Evolutionary conservation across 2,797 vertebrate genomes (phyloP).

Genomic region (Urocyon cinereoargenteus): DNA sequence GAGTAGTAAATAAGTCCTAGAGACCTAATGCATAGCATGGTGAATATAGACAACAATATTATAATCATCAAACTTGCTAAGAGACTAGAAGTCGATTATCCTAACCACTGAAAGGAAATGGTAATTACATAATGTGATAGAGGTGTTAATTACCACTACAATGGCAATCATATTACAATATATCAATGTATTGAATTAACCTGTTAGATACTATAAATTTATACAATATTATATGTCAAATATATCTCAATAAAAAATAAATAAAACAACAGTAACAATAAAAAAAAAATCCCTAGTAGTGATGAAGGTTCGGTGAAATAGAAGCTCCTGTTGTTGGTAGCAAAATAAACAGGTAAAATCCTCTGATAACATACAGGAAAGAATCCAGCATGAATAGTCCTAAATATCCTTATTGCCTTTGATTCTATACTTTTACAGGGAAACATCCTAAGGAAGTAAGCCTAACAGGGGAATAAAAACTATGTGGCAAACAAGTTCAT

Average conservation of each 20-base stretch:
- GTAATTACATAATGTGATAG: background rate
- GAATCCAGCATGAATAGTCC: background rate
- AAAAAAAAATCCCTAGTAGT: background rate
- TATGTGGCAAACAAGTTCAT: background rate
- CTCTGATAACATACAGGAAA: background rate
- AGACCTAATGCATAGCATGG: background rate
- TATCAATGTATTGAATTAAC: background rate
- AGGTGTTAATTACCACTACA: background rate
- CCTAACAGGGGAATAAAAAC: background rate
- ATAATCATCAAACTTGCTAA: background rate
- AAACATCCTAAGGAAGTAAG: background rate
- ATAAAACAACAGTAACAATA: background rate
- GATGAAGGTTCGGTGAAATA: background rate
- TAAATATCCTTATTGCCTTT: background rate
- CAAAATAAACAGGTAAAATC: background rate
- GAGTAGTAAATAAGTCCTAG: background rate
- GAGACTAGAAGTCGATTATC: background rate
- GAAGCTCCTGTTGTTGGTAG: background rate
- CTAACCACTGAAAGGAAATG: background rate
- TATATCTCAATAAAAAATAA: background rate
- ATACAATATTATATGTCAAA: background rate
- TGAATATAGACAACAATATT: background rate
- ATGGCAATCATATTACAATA: background rate
- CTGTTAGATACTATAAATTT: background rate
- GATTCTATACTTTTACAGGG: background rate